These are phyloP conservation scores for Saturnia japonica DNA, from an alignment of 2,888 invertebrate genomes.

Conservation along the genomic window DNA sequence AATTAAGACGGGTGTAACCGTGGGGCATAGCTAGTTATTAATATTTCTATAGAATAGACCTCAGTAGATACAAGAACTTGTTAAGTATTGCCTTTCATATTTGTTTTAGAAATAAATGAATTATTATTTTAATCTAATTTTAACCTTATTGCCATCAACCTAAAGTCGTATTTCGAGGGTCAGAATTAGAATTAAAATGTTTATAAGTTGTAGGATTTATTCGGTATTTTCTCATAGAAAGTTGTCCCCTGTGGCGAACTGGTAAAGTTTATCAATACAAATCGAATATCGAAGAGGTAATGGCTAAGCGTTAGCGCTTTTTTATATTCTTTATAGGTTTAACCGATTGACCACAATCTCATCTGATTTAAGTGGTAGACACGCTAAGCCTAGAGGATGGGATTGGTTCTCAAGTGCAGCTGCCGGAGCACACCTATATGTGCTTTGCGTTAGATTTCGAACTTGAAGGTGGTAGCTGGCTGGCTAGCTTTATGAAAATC, in stretches of 20 bases:
- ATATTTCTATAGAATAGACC: background rate
- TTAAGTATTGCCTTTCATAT: background rate
- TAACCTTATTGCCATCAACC: background rate
- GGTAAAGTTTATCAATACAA: background rate
- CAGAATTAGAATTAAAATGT: background rate
- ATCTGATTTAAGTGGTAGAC: no score
- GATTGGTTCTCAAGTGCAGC: no score
- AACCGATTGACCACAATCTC: no score
- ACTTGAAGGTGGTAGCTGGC: no score
- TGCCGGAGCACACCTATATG: no score
- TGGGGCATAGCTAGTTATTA: background rate
- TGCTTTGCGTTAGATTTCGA: no score
- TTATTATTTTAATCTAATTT: background rate
- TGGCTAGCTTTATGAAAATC: no score
- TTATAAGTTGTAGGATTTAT: background rate
- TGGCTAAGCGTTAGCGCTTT: background rate
- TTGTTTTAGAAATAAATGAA: background rate
- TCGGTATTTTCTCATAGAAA: slow-evolving; percentile 1
- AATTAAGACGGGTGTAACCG: no score
- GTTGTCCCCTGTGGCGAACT: slow-evolving; percentile 2
- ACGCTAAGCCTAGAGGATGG: no score
- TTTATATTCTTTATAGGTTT: no score
- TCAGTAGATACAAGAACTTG: background rate
- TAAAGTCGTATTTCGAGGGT: background rate
- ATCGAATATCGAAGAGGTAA: background rate